A percentile compares a stretch with the other conserved stretches of the same genome.
Conservation (phyloP, 2,113 vertebrate species). For the Ranitomeya variabilis region DNA sequence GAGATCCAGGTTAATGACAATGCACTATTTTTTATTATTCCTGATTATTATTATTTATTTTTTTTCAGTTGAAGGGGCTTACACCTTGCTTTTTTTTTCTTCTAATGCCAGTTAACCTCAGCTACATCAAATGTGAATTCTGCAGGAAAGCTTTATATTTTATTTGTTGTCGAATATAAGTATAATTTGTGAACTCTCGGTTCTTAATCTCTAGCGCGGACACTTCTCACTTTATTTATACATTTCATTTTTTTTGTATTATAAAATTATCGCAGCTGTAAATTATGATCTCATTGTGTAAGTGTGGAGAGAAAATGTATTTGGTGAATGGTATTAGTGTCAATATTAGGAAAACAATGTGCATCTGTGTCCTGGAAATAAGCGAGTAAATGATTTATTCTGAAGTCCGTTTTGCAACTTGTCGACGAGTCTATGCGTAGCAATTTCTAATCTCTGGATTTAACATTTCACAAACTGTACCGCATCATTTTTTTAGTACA, state of each 20-base stretch:
- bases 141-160: slow-evolving; percentile 67
- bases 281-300: slow-evolving; percentile 72
- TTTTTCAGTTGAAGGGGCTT: slow-evolving; percentile 20
- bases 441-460: slow-evolving; percentile 78
- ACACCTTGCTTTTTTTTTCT: not conserved
- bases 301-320: slow-evolving; percentile 77
- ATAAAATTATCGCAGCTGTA: slow-evolving; percentile 76
- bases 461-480: slow-evolving; percentile 85
- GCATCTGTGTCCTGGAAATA: slow-evolving; percentile 73
- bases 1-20: slow-evolving; percentile 18
- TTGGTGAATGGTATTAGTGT: slow-evolving; percentile 71
- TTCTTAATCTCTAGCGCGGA: slow-evolving; percentile 67
- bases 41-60: not conserved
- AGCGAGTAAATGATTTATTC: slow-evolving; percentile 68
- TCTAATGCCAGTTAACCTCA: slow-evolving; percentile 71
- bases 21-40: slow-evolving; percentile 39
- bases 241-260: slow-evolving; percentile 69
- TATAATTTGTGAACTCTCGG: slow-evolving; percentile 63
- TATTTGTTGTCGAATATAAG: slow-evolving; percentile 69
- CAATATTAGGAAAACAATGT: slow-evolving; percentile 71
- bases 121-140: slow-evolving; percentile 78
- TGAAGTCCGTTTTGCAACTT: slow-evolving; percentile 71
- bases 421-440: slow-evolving; percentile 80
- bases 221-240: slow-evolving; percentile 71
- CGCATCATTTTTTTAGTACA: slow-evolving; percentile 84